Percentiles rank a stretch among this genome's conserved stretches.
Evolutionary conservation across 2,797 vertebrate genomes (phyloP).

Genomic region (Galago senegalensis): DNA sequence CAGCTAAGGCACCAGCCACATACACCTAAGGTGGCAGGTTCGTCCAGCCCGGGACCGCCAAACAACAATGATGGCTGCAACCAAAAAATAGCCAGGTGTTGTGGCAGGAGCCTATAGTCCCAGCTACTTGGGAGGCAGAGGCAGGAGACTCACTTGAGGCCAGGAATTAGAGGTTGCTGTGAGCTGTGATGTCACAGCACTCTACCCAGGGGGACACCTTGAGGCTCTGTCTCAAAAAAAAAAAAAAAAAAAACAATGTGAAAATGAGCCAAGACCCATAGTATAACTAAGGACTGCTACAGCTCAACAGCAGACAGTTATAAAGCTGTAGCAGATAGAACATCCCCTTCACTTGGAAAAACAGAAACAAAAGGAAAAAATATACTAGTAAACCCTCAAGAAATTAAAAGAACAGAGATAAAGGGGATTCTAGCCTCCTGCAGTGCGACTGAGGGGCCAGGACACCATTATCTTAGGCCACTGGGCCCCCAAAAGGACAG

Average conservation of each 20-base stretch:
- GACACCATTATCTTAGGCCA: neutral
- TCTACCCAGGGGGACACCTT: too few species aligned
- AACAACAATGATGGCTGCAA: too few species aligned
- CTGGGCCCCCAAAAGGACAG: conserved; percentile 16
- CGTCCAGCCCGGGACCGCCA: too few species aligned
- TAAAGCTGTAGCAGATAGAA: neutral
- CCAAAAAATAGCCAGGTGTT: too few species aligned
- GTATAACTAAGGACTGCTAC: conserved; percentile 3
- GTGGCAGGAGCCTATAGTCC: too few species aligned
- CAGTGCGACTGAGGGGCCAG: neutral
- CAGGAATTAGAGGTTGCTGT: too few species aligned
- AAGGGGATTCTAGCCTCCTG: neutral
- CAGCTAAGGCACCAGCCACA: too few species aligned
- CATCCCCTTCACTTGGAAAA: neutral
- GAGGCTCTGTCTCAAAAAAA: too few species aligned
- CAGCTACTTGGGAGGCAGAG: too few species aligned
- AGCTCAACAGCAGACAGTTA: neutral
- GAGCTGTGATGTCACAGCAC: too few species aligned
- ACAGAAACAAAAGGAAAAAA: neutral
- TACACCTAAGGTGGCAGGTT: too few species aligned
- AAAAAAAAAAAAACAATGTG: neutral
- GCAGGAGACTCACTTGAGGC: too few species aligned
- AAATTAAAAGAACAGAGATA: neutral
- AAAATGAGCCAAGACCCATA: neutral
- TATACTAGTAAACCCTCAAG: neutral